Evolutionary conservation across 2,888 invertebrate species (phyloP).

Genomic region (Pollenia angustigena): DNA sequence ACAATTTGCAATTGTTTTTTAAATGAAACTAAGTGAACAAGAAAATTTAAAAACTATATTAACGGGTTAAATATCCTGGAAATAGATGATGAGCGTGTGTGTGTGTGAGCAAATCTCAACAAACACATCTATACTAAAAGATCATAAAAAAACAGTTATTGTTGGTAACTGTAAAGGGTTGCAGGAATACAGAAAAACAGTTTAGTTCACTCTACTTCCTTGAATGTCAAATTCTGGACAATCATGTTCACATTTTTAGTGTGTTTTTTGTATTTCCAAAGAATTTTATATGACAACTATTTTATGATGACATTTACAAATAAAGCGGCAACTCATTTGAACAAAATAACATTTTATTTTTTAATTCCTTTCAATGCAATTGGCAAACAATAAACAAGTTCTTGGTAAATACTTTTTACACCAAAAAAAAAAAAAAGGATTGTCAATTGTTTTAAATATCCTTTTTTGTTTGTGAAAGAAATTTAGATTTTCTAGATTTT

Average conservation of each 20-base stretch:
- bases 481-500: slow-evolving; percentile 64
- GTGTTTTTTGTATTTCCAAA: slow-evolving; percentile 6
- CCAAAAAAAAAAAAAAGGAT: slow-evolving; percentile 7
- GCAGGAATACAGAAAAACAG: not conserved
- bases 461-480: slow-evolving; percentile 24
- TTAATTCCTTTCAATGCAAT: slow-evolving; percentile 31
- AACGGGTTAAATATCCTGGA: slow-evolving; percentile 68
- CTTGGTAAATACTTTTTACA: slow-evolving; percentile 45
- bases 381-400: not conserved
- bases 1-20: slow-evolving; percentile 76
- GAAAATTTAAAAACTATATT: slow-evolving; percentile 51
- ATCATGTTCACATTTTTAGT: not conserved
- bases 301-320: slow-evolving; percentile 67
- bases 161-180: slow-evolving; percentile 34
- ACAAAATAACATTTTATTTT: slow-evolving; percentile 46
- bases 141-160: slow-evolving; percentile 55
- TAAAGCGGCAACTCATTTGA: slow-evolving; percentile 59
- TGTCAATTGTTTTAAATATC: not conserved
- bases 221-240: slow-evolving; percentile 13
- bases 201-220: slow-evolving; percentile 23
- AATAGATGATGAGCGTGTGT: slow-evolving; percentile 64
- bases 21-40: slow-evolving; percentile 68
- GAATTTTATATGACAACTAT: slow-evolving; percentile 68
- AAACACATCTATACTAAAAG: not conserved
- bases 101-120: not conserved